These are phyloP conservation scores for Conus betulinus DNA, from an alignment of 1,140 invertebrate species.

Conservation along the genomic window DNA sequence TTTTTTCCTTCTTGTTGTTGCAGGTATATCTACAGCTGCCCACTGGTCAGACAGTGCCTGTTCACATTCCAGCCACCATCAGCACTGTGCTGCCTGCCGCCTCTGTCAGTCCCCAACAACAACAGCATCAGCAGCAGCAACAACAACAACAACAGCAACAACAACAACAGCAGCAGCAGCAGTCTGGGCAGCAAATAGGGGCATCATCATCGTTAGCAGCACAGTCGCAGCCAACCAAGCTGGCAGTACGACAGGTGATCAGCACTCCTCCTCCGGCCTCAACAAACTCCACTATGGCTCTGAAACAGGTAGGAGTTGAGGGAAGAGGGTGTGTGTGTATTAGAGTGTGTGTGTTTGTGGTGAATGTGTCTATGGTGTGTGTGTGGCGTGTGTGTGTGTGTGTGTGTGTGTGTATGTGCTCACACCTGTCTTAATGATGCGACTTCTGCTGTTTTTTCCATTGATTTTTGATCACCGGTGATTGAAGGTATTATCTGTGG, in stretches of 20 bases:
- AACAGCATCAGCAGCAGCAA: conserved; percentile 30
- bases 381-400: too few species aligned
- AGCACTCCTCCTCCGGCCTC: conserved; percentile 41
- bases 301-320: too few species aligned
- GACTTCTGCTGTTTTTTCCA: too few species aligned
- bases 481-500: too few species aligned
- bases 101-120: conserved; percentile 27
- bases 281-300: conserved; percentile 45
- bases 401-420: too few species aligned
- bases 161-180: conserved; percentile 18
- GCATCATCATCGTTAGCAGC: conserved; percentile 38
- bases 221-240: conserved; percentile 19
- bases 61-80: conserved; percentile 68
- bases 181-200: conserved; percentile 6
- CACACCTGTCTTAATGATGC: too few species aligned
- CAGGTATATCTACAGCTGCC: conserved; percentile 71
- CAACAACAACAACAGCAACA: conserved; percentile 37
- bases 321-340: too few species aligned
- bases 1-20: conserved; percentile 41
- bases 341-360: too few species aligned
- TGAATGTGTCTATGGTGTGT: too few species aligned
- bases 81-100: conserved; percentile 42
- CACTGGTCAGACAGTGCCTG: conserved; percentile 68
- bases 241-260: conserved; percentile 4
- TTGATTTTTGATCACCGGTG: too few species aligned